Percentiles rank a stretch among this genome's conserved stretches.
These are phyloP conservation scores for Siniperca obscura DNA, from an alignment of 2,797 vertebrate species.

Conservation along the genomic window DNA sequence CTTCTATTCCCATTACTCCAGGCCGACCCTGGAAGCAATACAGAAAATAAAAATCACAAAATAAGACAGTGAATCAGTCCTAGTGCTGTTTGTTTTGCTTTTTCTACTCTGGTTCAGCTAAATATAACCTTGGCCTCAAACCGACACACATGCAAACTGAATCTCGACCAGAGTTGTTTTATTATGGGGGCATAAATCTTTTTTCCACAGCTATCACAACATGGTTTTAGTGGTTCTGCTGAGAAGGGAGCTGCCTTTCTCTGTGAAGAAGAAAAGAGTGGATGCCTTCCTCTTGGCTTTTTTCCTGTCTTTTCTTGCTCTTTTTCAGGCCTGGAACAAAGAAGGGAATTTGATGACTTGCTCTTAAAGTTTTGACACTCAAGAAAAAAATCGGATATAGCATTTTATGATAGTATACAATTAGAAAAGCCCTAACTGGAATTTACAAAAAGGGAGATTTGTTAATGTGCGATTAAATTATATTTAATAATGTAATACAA, in stretches of 20 bases:
- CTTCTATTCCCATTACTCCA: conserved; percentile 90
- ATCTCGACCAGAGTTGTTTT: conserved; percentile 27
- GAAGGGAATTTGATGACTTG: conserved; percentile 16
- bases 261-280: conserved; percentile 14
- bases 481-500: background rate
- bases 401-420: background rate
- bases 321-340: conserved; percentile 6
- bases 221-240: conserved; percentile 20
- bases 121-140: conserved; percentile 48
- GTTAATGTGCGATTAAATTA: background rate
- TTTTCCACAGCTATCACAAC: conserved; percentile 50
- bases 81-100: conserved; percentile 41
- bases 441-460: background rate
- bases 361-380: background rate
- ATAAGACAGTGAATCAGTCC: conserved; percentile 14
- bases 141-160: conserved; percentile 4
- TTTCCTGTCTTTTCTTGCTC: background rate
- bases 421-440: background rate
- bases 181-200: conserved; percentile 45
- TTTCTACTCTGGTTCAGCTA: conserved; percentile 37
- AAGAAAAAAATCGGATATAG: too few species aligned
- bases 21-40: conserved; percentile 87
- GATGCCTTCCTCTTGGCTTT: conserved; percentile 13
- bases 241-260: conserved; percentile 4
- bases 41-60: conserved; percentile 59